These are phyloP conservation scores for Teleogryllus occipitalis DNA, from an alignment of 1,140 invertebrate genomes.

Conservation along the genomic window DNA sequence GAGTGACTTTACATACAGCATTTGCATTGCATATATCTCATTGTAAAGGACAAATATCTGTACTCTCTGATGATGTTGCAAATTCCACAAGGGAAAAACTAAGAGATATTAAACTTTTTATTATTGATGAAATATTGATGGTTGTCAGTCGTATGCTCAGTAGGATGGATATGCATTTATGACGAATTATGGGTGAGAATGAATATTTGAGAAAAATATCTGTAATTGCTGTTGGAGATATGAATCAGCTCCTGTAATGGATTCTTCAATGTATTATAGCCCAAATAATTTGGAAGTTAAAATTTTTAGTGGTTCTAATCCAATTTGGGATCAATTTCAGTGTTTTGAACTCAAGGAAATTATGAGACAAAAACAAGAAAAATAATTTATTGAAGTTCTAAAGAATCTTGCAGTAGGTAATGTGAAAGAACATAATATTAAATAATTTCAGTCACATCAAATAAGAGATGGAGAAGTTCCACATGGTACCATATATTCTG, in stretches of 20 bases:
- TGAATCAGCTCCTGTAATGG: conserved; percentile 28
- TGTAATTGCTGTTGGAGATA: conserved; percentile 27
- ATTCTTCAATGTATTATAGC: conserved; percentile 17
- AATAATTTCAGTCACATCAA: not conserved
- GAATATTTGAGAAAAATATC: conserved; percentile 26
- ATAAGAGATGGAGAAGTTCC: not conserved
- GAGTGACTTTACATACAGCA: conserved; percentile 32
- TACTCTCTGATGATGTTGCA: not conserved
- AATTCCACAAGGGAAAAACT: not conserved
- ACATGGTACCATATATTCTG: not conserved
- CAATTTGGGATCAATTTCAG: not conserved
- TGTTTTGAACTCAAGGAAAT: not conserved
- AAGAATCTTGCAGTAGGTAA: not conserved
- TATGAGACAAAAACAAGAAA: not conserved
- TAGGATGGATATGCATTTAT: conserved; percentile 22
- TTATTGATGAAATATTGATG: not conserved
- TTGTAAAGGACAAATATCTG: conserved; percentile 22
- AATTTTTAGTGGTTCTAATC: not conserved
- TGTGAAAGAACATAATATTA: not conserved
- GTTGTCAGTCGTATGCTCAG: not conserved
- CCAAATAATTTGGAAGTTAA: not conserved
- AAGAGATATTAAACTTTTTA: not conserved
- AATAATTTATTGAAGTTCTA: not conserved
- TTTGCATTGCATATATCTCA: conserved; percentile 31
- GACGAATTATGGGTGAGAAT: conserved; percentile 31